Percentiles rank a stretch among this genome's conserved stretches.
Evolutionary conservation across 2,113 vertebrate species (phyloP).

Genomic region (Sylvilagus bachmani): DNA sequence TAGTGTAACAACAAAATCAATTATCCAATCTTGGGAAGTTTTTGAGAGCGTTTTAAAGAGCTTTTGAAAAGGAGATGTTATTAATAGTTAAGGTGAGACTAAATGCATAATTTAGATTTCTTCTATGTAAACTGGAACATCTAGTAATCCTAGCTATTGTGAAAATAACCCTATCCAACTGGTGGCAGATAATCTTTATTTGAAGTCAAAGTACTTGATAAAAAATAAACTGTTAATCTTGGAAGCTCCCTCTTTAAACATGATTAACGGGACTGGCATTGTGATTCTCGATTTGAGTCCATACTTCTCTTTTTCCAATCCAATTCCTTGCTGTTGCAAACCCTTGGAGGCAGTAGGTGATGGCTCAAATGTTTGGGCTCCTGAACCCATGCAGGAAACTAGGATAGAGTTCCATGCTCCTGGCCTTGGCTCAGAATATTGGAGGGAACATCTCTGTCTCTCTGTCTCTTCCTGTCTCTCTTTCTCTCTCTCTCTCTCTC

Average conservation of each 20-base stretch:
- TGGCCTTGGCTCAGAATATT: too few relatives aligned
- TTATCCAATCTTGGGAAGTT: conserved; percentile 2
- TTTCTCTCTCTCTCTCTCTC: too few relatives aligned
- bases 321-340: too few relatives aligned
- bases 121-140: conserved; percentile 13
- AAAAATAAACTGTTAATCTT: conserved; percentile 20
- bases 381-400: too few relatives aligned
- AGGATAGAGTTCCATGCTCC: too few relatives aligned
- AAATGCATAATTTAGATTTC: not conserved
- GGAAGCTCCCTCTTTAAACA: not conserved
- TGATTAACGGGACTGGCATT: not conserved
- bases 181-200: conserved; percentile 49
- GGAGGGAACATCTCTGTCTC: too few relatives aligned
- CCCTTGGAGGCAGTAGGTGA: too few relatives aligned
- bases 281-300: too few relatives aligned
- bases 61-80: not conserved
- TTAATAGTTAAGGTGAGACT: conserved; percentile 20
- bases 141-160: conserved; percentile 2
- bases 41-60: not conserved
- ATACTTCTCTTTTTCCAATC: too few relatives aligned
- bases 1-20: conserved; percentile 22
- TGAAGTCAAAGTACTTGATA: conserved; percentile 37
- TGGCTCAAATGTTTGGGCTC: too few relatives aligned
- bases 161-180: conserved; percentile 27
- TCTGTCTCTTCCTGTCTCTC: too few relatives aligned